A percentile compares a stretch with the other conserved stretches of the same genome.
Evolutionary conservation across 2,113 vertebrate genomes (phyloP).

Genomic region (Carassius auratus): DNA sequence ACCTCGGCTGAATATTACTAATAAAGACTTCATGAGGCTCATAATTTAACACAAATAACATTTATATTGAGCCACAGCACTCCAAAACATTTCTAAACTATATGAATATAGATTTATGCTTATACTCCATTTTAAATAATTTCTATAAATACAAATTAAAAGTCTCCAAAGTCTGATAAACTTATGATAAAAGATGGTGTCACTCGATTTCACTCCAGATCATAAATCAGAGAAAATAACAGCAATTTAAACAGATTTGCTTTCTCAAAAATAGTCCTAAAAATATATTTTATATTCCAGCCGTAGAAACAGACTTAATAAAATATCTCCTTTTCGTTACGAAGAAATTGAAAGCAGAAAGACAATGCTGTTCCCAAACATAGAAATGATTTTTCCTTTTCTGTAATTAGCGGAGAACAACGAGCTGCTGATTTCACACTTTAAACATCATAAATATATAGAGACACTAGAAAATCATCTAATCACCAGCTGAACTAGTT

Average conservation of each 20-base stretch:
- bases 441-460: neutral
- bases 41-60: constrained; percentile 4
- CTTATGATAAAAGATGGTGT: constrained; percentile 43
- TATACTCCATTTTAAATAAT: constrained; percentile 52
- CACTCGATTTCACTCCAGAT: neutral
- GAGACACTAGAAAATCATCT: neutral
- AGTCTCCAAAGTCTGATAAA: constrained; percentile 71
- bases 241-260: constrained; percentile 56
- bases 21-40: constrained; percentile 25
- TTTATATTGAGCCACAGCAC: constrained; percentile 48
- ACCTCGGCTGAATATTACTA: neutral
- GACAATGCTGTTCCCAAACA: constrained; percentile 7
- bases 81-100: constrained; percentile 50
- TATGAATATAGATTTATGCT: constrained; percentile 42
- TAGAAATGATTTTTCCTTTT: neutral
- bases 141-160: constrained; percentile 76
- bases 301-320: constrained; percentile 75
- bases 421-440: neutral
- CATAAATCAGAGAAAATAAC: neutral
- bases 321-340: constrained; percentile 70
- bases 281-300: constrained; percentile 79
- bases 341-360: constrained; percentile 61
- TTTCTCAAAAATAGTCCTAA: constrained; percentile 73
- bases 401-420: neutral
- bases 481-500: no score